Percentiles rank a stretch among this genome's conserved stretches.
Conservation (phyloP, 2,797 vertebrate species). For the Prunella strophiata region DNA sequence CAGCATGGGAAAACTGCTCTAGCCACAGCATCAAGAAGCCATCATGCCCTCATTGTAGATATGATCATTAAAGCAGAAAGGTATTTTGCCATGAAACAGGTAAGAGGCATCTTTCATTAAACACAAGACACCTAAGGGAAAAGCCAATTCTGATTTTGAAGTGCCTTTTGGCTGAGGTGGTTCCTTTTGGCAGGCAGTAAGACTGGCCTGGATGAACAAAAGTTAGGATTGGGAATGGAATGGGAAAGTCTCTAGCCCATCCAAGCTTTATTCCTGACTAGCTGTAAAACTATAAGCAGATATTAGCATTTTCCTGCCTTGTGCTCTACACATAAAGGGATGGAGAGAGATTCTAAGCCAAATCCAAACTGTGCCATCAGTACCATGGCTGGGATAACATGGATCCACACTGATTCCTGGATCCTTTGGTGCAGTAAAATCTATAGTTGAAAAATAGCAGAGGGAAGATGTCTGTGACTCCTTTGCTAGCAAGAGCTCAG, state of each 20-base stretch:
- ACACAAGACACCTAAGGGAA: background rate
- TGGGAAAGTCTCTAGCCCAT: background rate
- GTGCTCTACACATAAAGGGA: background rate
- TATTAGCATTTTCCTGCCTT: background rate
- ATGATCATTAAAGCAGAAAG: constrained; percentile 96
- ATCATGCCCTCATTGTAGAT: constrained; percentile 85
- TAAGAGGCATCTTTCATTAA: constrained; percentile 64
- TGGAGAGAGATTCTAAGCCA: background rate
- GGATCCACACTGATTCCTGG: background rate
- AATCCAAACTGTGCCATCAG: background rate
- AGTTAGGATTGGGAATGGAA: background rate
- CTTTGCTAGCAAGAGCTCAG: background rate
- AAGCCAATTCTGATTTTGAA: background rate
- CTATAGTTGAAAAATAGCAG: background rate
- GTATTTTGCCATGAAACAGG: constrained; percentile 82
- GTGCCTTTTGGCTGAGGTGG: background rate
- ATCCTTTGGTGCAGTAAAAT: background rate
- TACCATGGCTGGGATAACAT: background rate
- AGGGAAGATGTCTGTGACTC: background rate
- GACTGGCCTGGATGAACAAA: background rate
- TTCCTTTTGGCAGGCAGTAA: background rate
- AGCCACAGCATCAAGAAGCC: constrained; percentile 85
- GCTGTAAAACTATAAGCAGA: background rate
- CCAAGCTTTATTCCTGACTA: background rate
- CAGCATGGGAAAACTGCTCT: constrained; percentile 89